Percentiles rank a stretch among this genome's conserved stretches.
These are phyloP conservation scores for Geococcyx californianus DNA, from an alignment of 2,113 vertebrate genomes.

Conservation along the genomic window DNA sequence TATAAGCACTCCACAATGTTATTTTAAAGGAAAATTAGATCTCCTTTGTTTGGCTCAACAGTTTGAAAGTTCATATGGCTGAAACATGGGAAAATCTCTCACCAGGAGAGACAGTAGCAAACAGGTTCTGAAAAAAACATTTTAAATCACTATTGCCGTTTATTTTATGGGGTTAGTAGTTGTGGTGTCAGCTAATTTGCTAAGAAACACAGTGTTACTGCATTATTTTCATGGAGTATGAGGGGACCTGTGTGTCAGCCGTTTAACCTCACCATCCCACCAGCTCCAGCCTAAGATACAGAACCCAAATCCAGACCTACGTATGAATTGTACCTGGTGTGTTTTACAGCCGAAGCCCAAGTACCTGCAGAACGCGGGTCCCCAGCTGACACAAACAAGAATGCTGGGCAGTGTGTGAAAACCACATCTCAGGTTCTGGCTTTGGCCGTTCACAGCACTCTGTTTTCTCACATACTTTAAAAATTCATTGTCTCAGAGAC, in stretches of 20 bases:
- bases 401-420: not conserved
- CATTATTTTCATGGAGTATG: not conserved
- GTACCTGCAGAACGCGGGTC: not conserved
- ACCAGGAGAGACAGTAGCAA: not conserved
- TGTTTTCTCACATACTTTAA: not conserved
- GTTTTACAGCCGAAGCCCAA: not conserved
- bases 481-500: no score
- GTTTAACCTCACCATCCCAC: not conserved
- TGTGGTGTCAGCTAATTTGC: not conserved
- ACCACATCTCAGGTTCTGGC: not conserved
- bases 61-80: not conserved
- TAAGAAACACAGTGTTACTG: not conserved
- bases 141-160: not conserved
- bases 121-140: not conserved
- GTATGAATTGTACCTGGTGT: not conserved
- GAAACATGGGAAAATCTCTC: not conserved
- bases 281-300: not conserved
- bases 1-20: not conserved
- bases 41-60: not conserved
- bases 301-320: not conserved
- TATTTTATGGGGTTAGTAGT: not conserved
- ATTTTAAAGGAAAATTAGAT: not conserved
- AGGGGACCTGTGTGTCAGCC: not conserved
- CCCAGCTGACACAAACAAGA: not conserved
- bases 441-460: not conserved